Base-by-base conservation (phyloP, 2,113 vertebrate genomes). In the Terrapene triunguis region DNA sequence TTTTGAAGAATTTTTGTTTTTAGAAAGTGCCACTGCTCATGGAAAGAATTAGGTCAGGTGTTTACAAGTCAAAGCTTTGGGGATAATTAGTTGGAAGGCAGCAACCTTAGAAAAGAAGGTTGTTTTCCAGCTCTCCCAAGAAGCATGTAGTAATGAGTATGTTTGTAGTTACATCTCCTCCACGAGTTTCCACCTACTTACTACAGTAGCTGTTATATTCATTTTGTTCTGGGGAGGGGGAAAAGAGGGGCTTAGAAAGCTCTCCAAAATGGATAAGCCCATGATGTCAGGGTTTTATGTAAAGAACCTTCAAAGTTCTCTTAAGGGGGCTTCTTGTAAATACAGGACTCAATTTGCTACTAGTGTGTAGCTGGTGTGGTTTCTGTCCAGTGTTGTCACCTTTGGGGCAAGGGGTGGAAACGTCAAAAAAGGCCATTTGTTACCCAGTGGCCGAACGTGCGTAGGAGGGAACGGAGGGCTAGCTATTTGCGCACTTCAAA, bases 1-100 rank as follows among this genome's bases (percentile, higher is more conserved):
- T 97, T 97, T 96, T 97, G 95, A 98, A 97, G 97, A 97, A 97
- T 97, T 93, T 95, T 91, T 97, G 90, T 96, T 97, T 97, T 97
- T 97, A 97, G 96, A 97, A 97, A 93, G 78, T 54, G 24, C 35
- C 47, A 80, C 89, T 97, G 97, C 95, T 96, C 89, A 50, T 97
- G 97, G 97, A 98, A 98, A 98, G 96, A 97, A 97, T 98, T 97
- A 97, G 97, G 96, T 97, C 96, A 97, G 96, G 97, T 97, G 97
- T 98, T 98, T 98, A 97, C 97, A 97, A 97, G 97, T 96, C 91
- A 92, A 95, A 92, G 93, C 96, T 97, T 96, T 93, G 95, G 93
- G 97, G 91, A 91, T 97, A 97, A 97, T 97, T 97, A 97, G 92
- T 95, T 97, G 91, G 96, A 97, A 96, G 92, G 97, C 93, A 96